Percentiles rank a stretch among this genome's conserved stretches.
Evolutionary conservation across 1,140 invertebrate genomes (phyloP).

Genomic region (Andrena cerasifolii): DNA sequence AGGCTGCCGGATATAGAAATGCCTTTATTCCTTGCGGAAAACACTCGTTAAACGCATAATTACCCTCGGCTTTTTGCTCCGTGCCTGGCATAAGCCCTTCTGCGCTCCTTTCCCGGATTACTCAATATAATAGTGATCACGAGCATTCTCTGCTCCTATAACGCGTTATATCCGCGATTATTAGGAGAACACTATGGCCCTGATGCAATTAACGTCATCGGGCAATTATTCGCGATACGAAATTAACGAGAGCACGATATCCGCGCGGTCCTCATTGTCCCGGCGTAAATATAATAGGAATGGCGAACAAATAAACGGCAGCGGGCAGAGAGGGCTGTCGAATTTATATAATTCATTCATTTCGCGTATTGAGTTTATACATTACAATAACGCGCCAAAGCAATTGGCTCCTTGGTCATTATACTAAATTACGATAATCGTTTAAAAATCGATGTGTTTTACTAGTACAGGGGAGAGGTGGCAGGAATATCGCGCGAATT

Average conservation of each 20-base stretch:
- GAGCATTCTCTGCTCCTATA: background rate
- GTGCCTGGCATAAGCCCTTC: background rate
- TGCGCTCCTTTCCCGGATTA: background rate
- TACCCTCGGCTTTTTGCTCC: conserved; percentile 32
- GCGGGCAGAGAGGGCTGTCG: background rate
- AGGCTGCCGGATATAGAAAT: conserved; percentile 61
- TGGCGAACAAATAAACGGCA: background rate
- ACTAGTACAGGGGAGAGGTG: background rate
- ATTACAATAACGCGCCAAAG: background rate
- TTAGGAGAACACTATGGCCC: background rate
- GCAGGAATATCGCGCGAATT: background rate
- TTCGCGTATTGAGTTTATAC: background rate
- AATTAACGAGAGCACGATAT: background rate
- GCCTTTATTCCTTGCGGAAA: conserved; percentile 48
- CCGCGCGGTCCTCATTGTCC: background rate
- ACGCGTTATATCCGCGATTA: conserved; percentile 13
- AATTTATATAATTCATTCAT: conserved; percentile 1
- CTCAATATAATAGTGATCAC: conserved; percentile 22
- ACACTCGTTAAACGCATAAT: conserved; percentile 67
- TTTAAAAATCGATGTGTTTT: background rate
- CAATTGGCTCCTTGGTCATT: conserved; percentile 4
- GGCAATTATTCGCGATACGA: background rate
- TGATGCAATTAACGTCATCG: conserved; percentile 5
- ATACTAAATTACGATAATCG: background rate
- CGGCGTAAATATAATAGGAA: conserved; percentile 3